Percentiles rank a stretch among this genome's conserved stretches.
Evolutionary conservation across 2,888 invertebrate genomes (phyloP).

Genomic region (Perizoma flavofasciatum): DNA sequence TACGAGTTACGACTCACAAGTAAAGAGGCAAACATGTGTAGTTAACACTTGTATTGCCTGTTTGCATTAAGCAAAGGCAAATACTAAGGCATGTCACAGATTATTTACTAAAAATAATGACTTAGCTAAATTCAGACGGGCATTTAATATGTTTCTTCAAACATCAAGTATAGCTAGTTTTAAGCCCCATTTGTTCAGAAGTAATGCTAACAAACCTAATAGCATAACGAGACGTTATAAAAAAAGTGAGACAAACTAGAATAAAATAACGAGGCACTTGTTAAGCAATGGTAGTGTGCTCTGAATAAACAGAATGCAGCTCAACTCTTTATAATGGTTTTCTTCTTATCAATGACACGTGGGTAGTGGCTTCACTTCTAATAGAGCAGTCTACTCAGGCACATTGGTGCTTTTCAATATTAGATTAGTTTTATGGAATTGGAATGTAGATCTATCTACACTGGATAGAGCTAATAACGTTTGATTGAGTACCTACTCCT

Average conservation of each 20-base stretch:
- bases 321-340: conserved; percentile 52
- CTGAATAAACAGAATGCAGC: conserved; percentile 63
- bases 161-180: conserved; percentile 2
- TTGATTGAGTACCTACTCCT: neutral
- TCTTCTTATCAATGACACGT: conserved; percentile 60
- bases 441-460: conserved; percentile 14
- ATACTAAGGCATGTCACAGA: no score
- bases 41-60: no score
- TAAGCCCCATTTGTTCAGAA: conserved; percentile 30
- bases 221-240: conserved; percentile 52
- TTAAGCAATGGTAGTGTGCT: conserved; percentile 64
- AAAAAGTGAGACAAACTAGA: conserved; percentile 63
- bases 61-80: no score
- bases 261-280: conserved; percentile 65
- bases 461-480: conserved; percentile 6
- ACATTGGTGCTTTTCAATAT: conserved; percentile 27
- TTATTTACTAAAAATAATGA: no score
- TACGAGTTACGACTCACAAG: neutral
- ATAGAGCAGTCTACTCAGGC: conserved; percentile 21
- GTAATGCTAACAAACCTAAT: conserved; percentile 43
- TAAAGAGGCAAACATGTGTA: no score
- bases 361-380: conserved; percentile 42
- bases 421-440: conserved; percentile 33
- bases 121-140: no score
- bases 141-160: no score